These are phyloP conservation scores for Pituophis catenifer DNA, from an alignment of 2,113 vertebrate genomes.

Conservation along the genomic window DNA sequence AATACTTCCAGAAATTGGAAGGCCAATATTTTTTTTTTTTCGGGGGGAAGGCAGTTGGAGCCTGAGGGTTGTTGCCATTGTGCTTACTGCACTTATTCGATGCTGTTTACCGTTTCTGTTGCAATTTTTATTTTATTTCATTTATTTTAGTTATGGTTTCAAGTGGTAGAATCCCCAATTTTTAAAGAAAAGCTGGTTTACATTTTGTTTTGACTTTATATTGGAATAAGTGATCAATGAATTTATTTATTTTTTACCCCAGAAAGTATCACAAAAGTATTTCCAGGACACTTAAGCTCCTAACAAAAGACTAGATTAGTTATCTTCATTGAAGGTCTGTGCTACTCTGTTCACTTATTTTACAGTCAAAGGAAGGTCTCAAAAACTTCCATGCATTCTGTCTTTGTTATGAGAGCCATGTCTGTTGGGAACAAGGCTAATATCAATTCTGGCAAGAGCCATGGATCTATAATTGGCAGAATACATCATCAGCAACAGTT, in stretches of 20 bases:
- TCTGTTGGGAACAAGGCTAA: neutral
- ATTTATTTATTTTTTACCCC: neutral
- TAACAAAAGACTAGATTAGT: rapidly evolving
- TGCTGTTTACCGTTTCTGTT: neutral
- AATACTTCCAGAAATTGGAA: neutral
- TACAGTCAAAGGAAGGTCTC: neutral
- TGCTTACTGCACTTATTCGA: neutral
- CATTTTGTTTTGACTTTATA: neutral
- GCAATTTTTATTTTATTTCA: neutral
- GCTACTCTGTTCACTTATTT: neutral
- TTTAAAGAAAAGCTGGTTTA: neutral
- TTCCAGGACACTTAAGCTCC: neutral
- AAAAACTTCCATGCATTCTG: neutral
- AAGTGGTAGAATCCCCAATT: neutral
- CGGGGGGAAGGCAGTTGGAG: neutral
- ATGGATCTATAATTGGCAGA: slow-evolving; percentile 1
- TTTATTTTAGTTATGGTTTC: neutral
- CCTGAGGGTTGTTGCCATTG: neutral
- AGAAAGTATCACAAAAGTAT: neutral
- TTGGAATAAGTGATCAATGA: neutral
- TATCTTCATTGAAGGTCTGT: neutral
- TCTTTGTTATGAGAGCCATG: neutral
- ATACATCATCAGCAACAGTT: neutral
- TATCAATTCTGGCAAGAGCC: neutral
- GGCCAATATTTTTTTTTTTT: neutral